Base-by-base conservation (phyloP, 2,113 vertebrate species). In the Epinephelus lanceolatus region DNA sequence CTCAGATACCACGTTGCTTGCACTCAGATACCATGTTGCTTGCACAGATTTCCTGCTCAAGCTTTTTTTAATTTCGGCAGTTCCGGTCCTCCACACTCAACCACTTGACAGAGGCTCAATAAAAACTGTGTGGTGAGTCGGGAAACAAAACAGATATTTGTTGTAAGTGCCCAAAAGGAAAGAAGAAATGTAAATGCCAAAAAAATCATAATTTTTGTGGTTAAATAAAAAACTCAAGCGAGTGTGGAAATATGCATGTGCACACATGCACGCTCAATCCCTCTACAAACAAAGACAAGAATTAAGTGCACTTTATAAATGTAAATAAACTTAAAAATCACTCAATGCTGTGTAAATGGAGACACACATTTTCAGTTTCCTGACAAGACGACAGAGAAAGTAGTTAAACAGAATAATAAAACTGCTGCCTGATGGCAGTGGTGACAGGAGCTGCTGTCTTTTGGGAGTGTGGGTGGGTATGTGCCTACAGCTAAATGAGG, bases 401-500 rank as follows among this genome's bases (percentile, higher is more conserved):
- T 78, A 55, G 74, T 88, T 88, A 78, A 89, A 80, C 73, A 80
- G 76, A 84, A 81, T 78, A 87, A 69, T 78, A 80, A 80, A 88
- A 59, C 71, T 18, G 33, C 70, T 23, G 74, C 60, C 66, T 73
- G 78, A 84, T 83, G 86, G 84, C 84, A 75, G 84, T 47, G 80
- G 68, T 52, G 42, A 82, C 84, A 80, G 40, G 57, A 72, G 78
- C 73, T 5, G 21, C 71, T 69, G 74, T 83, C 81, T 88, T 85
- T 56, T 72, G 86, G 80, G 73, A 71, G 84, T 67, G 87, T 86
- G 86, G 86, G 86, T 83, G 88, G 77, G 73, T 78, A 10, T 73
- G 51, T 77, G 88, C 87, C 86, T 70, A 23, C 85, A 88, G 91
- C 90, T 74, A 89, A 85, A 91, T 52, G 78, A 84, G 70, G 65